Percentiles rank a stretch among this genome's conserved stretches.
Conservation (phyloP, 2,797 vertebrate genomes). For the Anguilla pacifica region DNA sequence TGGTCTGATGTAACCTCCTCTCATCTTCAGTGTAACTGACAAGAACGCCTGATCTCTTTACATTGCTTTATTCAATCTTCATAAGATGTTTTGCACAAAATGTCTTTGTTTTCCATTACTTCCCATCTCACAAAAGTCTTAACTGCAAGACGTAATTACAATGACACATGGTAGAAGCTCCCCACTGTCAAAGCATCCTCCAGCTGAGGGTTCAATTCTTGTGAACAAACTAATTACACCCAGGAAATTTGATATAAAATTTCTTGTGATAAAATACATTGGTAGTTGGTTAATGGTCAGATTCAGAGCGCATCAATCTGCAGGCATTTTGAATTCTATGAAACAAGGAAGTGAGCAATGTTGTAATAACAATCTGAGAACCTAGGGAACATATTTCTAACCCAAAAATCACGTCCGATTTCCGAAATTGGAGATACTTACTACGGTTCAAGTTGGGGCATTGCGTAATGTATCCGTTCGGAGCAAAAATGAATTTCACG, state of each 20-base stretch:
- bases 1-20: neutral
- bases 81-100: neutral
- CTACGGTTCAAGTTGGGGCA: constrained; percentile 97
- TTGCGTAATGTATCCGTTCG: constrained; percentile 89
- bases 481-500: constrained; percentile 88
- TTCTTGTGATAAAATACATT: neutral
- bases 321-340: neutral
- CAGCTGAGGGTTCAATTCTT: neutral
- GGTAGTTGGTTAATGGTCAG: neutral
- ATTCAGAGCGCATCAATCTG: neutral
- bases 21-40: neutral
- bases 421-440: constrained; percentile 73
- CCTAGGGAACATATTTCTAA: neutral
- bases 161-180: neutral
- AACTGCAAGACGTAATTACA: neutral
- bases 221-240: neutral
- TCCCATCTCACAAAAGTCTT: neutral
- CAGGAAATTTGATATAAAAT: neutral
- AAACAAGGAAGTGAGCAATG: neutral
- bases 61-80: neutral
- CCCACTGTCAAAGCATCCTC: neutral
- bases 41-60: neutral
- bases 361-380: neutral
- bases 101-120: neutral
- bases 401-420: neutral